Percentiles rank a stretch among this genome's conserved stretches.
Evolutionary conservation across 2,888 invertebrate species (phyloP).

Genomic region (Philonicus albiceps): DNA sequence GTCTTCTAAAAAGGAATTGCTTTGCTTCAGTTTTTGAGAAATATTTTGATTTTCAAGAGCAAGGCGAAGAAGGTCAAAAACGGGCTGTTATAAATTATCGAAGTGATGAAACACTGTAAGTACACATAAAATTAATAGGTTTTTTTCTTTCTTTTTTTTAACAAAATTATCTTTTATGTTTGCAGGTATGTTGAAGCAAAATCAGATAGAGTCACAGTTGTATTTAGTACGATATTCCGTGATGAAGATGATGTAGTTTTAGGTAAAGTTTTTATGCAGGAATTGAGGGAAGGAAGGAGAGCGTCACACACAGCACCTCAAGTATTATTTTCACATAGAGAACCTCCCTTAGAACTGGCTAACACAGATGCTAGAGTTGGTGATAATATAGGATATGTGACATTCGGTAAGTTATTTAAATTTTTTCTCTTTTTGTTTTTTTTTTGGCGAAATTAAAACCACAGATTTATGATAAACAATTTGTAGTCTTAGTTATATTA

Average conservation of each 20-base stretch:
- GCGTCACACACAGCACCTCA: slow-evolving; percentile 94
- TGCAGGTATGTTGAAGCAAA: slow-evolving; percentile 97
- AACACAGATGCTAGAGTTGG: slow-evolving; percentile 93
- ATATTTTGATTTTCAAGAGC: slow-evolving; percentile 97
- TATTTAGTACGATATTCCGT: slow-evolving; percentile 98
- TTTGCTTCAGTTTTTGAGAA: slow-evolving; percentile 99
- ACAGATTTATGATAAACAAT: no score
- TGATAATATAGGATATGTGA: slow-evolving; percentile 98
- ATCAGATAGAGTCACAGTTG: slow-evolving; percentile 97
- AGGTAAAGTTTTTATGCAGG: slow-evolving; percentile 99
- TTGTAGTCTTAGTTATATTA: no score
- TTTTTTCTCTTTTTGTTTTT: no score
- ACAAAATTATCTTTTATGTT: slow-evolving; percentile 44
- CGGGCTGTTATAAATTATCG: slow-evolving; percentile 98
- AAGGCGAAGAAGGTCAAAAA: slow-evolving; percentile 88
- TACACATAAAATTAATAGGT: slow-evolving; percentile 48
- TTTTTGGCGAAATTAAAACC: not conserved
- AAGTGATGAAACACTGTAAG: slow-evolving; percentile 97
- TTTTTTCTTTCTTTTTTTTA: not conserved
- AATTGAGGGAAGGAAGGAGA: slow-evolving; percentile 96
- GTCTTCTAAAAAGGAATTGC: slow-evolving; percentile 95
- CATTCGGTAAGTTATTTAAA: slow-evolving; percentile 80
- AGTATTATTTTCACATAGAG: slow-evolving; percentile 91
- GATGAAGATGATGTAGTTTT: slow-evolving; percentile 98
- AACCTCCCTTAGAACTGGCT: slow-evolving; percentile 94